Percentiles rank a stretch among this genome's conserved stretches.
phyloP scores from a whole-genome alignment of 2,797 vertebrate species.

The Percopsis omiscomaycus region DNA sequence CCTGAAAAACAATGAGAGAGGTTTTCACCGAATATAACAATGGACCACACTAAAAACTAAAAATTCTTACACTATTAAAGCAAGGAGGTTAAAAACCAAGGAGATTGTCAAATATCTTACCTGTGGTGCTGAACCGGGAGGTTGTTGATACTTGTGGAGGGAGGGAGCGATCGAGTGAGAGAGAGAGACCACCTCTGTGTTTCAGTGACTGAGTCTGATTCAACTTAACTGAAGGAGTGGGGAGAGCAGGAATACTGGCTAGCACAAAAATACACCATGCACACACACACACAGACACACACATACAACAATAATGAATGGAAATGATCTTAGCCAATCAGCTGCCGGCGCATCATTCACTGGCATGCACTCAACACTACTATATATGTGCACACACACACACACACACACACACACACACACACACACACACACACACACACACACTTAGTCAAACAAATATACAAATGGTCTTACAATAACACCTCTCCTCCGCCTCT shows the following conservation, averaged over 20 bases:
- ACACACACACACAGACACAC: constrained; percentile 61
- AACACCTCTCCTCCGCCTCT: constrained; percentile 29
- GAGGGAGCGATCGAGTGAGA: constrained; percentile 26
- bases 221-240: constrained; percentile 70
- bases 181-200: constrained; percentile 57
- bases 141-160: constrained; percentile 6
- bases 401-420: constrained; percentile 12
- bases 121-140: constrained; percentile 8
- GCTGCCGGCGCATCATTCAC: constrained; percentile 39
- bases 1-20: not conserved
- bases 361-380: constrained; percentile 17
- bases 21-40: not conserved
- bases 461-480: constrained; percentile 43
- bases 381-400: constrained; percentile 25
- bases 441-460: constrained; percentile 2
- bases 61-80: not conserved
- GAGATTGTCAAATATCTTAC: constrained; percentile 14
- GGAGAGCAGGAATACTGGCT: constrained; percentile 65
- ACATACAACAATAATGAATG: constrained; percentile 56
- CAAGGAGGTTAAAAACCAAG: not conserved
- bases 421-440: constrained; percentile 19
- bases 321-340: constrained; percentile 45
- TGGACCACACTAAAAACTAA: not conserved
- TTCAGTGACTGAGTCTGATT: constrained; percentile 67
- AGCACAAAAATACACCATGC: constrained; percentile 76